Base-by-base conservation (phyloP, 2,888 invertebrate species). In the Microctonus hyperodae region DNA sequence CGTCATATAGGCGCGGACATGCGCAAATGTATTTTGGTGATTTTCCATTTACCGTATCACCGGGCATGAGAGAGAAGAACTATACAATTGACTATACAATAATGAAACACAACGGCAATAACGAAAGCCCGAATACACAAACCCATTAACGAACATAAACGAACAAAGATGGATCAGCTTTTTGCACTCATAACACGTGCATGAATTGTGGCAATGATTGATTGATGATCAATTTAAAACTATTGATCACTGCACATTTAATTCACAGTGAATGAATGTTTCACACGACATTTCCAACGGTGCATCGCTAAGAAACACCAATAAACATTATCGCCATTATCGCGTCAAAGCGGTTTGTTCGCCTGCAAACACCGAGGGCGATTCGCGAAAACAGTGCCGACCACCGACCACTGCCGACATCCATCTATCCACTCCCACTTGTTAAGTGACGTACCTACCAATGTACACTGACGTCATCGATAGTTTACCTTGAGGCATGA, bases 401-500 rank as follows among this genome's bases (percentile, higher is more conserved):
- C n/a, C n/a, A n/a, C n/a, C n/a, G n/a, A n/a, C n/a, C n/a, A n/a
- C n/a, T n/a, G n/a, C n/a, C n/a, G 78, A 78, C 79, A 78, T 79
- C 79, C 79, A 80, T 78, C 78, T 80, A 80, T 81, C 82, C 83
- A 83, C 83, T 83, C 83, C 82, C 82, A 82, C 83, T 82, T 82
- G 82, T 81, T 81, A 82, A 83, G 79, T 83, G 83, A 83, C 83
- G 83, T 81, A 78, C n/a, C n/a, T n/a, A n/a, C n/a, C n/a, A n/a
- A n/a, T n/a, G n/a, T n/a, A n/a, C 80, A 79, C 81, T 83, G 83
- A 83, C 83, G 83, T 83, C 83, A 83, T 81, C 82, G 80, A 83
- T 82, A 81, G 83, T 83, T 83, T 83, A 83, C 83, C 83, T 83
- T 83, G 83, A 83, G 77, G 83, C 82, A 81, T 83, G 83, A 83